Evolutionary conservation across 2,888 invertebrate genomes (phyloP), one percentile per base, ranked within the genome.

Genomic region (Terebella lapidaria): DNA sequence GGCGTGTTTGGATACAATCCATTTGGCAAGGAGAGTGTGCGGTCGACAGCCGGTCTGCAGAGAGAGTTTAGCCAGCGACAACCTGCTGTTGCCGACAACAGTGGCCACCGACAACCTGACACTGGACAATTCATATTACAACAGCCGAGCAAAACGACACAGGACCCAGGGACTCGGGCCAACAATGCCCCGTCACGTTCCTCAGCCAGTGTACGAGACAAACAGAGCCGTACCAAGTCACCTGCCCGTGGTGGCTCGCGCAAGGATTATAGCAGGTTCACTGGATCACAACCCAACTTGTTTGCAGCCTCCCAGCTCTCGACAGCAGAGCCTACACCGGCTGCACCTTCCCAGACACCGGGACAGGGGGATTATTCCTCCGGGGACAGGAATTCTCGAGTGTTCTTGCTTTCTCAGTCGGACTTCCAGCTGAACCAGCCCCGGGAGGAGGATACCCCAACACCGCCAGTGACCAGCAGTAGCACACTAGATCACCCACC

Each of bases 1-100:
- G 63, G 62, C 15, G 63, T 61, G n/a, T 59, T 62, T 28, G 62
- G 57, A 18, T 60, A 63, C 29, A 63, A 45, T 20, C 66, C 66
- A 5, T 65, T 65, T 54, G 54, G 53, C 30, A 42, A 56, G 51
- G 60, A 51, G n/a, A 51, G 56, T 24, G 22, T 46, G 26, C 25
- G 45, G 27, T 28, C 57, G 5, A 22, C 46, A 26, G 47, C 59
- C n/a, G 54, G 54, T n/a, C 49, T 53, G 29, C 3, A 53, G 15
- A 10, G 47, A 28, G 35, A 15, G 35, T 10, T 18, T 10, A 18
- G 10, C 10, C 10, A 10, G 35, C 10, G 10, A 18, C 10, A 10
- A 18, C 18, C 24, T 10, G 49, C 49, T 10, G 18, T 22, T 5
- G n/a, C 49, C 24, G 49, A 24, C 10, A 35, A 35, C 10, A 5